Conservation (phyloP, 92 coral and sea anemone species). For the Bergia puertoricense region DNA sequence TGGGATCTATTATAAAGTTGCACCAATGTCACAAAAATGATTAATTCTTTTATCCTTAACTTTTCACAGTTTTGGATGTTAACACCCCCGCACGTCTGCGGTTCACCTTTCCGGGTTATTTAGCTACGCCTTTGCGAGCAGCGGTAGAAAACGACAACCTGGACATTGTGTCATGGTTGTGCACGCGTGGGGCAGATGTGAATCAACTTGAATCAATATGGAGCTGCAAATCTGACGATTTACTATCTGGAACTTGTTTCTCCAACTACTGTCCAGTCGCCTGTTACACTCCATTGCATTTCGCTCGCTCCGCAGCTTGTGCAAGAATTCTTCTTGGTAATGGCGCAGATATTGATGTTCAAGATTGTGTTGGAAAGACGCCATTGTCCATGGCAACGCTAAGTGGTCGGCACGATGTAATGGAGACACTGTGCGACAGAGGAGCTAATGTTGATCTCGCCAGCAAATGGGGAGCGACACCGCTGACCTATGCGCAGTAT, state of each 20-base stretch:
- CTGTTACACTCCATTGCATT: slow-evolving; percentile 70
- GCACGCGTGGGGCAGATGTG: slow-evolving; percentile 60
- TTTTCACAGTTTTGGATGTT: slow-evolving; percentile 49
- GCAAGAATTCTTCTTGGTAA: slow-evolving; percentile 13
- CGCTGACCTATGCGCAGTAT: slow-evolving; percentile 82
- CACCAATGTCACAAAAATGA: neutral
- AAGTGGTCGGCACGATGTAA: slow-evolving; percentile 62
- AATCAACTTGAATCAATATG: slow-evolving; percentile 63
- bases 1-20: neutral
- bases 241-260: slow-evolving; percentile 63
- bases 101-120: slow-evolving; percentile 58
- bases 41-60: too few species aligned
- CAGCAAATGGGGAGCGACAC: slow-evolving; percentile 75
- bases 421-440: slow-evolving; percentile 58
- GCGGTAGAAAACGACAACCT: slow-evolving; percentile 71
- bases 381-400: slow-evolving; percentile 83
- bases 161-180: slow-evolving; percentile 55
- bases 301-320: slow-evolving; percentile 53
- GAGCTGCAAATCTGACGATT: slow-evolving; percentile 57
- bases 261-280: slow-evolving; percentile 66
- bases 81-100: slow-evolving; percentile 55
- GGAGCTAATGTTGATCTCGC: slow-evolving; percentile 67
- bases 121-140: slow-evolving; percentile 62
- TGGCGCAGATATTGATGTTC: slow-evolving; percentile 46
- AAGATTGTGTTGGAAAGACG: slow-evolving; percentile 73